Conservation (phyloP, 2,797 vertebrate genomes). For the Echiichthys vipera region DNA sequence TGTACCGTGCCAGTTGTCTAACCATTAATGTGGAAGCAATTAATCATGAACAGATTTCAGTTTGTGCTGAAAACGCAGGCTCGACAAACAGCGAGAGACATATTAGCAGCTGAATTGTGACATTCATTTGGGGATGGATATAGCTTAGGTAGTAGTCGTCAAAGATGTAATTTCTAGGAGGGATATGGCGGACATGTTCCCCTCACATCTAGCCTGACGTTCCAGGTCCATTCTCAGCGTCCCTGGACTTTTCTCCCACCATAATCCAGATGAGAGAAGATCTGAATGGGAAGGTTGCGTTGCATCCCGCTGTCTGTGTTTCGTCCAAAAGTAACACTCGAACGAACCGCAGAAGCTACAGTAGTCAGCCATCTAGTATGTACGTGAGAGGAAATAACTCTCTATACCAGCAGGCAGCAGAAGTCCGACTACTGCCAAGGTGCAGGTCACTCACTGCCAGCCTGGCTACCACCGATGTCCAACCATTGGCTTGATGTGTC, state of each 20-base stretch:
- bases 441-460: too few species aligned
- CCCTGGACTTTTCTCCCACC: neutral
- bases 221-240: neutral
- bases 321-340: too few species aligned
- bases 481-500: too few species aligned
- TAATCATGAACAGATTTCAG: conserved; percentile 41
- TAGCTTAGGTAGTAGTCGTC: neutral
- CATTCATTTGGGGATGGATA: neutral
- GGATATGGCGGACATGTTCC: neutral
- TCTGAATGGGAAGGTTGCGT: neutral
- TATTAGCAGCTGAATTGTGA: too few species aligned
- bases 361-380: too few species aligned
- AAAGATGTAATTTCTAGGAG: neutral
- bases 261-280: neutral
- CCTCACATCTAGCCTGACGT: neutral
- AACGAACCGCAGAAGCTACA: too few species aligned
- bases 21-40: conserved; percentile 26
- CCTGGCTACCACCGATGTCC: too few species aligned
- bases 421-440: too few species aligned
- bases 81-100: accelerated
- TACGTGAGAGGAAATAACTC: too few species aligned
- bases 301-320: too few species aligned
- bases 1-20: conserved; percentile 17
- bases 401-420: too few species aligned
- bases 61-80: neutral